Evolutionary conservation across 1,140 invertebrate genomes (phyloP), one percentile per base, ranked within the genome.

Genomic region (Cepaea nemoralis): DNA sequence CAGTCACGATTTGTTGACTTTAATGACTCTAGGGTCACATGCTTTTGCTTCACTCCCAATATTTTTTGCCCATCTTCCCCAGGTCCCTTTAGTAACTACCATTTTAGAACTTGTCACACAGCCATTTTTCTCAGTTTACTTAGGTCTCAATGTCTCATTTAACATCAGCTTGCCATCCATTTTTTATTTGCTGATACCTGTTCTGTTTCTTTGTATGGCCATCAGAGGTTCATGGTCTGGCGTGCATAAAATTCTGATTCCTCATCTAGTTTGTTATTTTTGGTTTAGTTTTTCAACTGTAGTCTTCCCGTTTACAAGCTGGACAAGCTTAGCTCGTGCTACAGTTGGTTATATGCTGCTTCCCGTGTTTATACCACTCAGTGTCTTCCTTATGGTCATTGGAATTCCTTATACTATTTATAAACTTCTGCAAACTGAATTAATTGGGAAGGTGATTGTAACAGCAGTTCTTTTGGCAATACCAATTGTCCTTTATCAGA

Each of bases 191-290:
- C 86, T 95, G 12, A 96, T 96, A 74, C 95, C 95, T 0, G 87
- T 94, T 0, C 93, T 96, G 27, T 93, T 96, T 71, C 84, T 94
- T 0, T 92, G 94, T 84, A 94, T 97, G 93, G 95, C 95, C 0
- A 92, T 93, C 0, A 92, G 94, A 45, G 94, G 94, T 22, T 93
- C 94, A 70, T 96, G 95, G 95, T 93, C 94, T 73, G 96, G 96
- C 0, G 94, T 94, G 22, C 96, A 96, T 86, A 94, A 94, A 79
- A 94, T 93, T 42, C 90, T 96, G 0, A 94, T 97, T 55, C 96
- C 96, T 0, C 96, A 97, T 90, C 95, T 96, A 69, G 95, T 97
- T 0, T 96, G 95, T 0, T 92, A 96, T 10, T 95, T 95, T 86
- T 97, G 96, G 96, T 94, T 96, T 88, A 95, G 96, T 86, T 94